phyloP scores from a whole-genome alignment of 2,113 vertebrate genomes.

The Ancistrus triradiatus region DNA sequence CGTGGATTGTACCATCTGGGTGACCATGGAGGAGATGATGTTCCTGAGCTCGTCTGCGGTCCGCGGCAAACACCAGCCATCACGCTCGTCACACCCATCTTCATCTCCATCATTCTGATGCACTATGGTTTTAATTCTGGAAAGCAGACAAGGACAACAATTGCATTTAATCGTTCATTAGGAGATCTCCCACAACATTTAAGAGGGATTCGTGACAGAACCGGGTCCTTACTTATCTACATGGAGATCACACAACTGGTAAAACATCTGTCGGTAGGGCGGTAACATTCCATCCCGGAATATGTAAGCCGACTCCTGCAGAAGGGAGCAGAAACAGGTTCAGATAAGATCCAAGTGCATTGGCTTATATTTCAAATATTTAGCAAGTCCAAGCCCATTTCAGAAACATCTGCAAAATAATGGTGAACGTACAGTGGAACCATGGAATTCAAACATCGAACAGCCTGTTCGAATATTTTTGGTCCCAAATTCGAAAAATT shows the following conservation, averaged over 20 bases:
- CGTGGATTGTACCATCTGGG: conserved; percentile 73
- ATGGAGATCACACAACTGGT: conserved; percentile 92
- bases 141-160: background rate
- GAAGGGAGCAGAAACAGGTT: no score
- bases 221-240: conserved; percentile 76
- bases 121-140: conserved; percentile 78
- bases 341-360: no score
- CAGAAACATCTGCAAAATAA: no score
- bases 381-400: no score
- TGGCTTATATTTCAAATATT: background rate
- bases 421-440: no score
- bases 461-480: no score
- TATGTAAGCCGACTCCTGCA: conserved; percentile 83
- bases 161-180: no score
- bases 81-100: conserved; percentile 77
- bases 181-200: no score
- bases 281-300: conserved; percentile 86
- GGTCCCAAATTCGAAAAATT: no score
- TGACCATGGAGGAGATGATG: conserved; percentile 85
- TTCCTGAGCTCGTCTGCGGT: conserved; percentile 85
- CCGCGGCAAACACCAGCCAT: conserved; percentile 88
- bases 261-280: conserved; percentile 97
- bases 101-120: conserved; percentile 71
- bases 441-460: no score
- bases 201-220: background rate